phyloP scores from a whole-genome alignment of 2,113 vertebrate species.

The Eptatretus burgeri region DNA sequence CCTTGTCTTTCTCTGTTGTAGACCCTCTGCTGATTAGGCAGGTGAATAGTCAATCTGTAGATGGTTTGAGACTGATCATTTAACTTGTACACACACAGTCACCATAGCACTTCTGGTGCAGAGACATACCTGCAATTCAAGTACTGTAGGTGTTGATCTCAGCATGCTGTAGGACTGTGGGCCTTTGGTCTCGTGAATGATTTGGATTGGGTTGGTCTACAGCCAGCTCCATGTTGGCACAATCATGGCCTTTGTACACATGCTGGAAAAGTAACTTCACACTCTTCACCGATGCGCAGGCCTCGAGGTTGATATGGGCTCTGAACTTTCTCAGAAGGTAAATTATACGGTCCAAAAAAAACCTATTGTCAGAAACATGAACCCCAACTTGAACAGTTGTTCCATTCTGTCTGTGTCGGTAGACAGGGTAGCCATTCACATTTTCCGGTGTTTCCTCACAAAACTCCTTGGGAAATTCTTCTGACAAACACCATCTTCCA shows the following conservation, averaged over 20 bases:
- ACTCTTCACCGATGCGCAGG: background rate
- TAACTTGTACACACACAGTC: background rate
- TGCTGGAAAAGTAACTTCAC: background rate
- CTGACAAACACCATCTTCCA: no score
- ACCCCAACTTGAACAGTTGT: background rate
- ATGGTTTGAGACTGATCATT: background rate
- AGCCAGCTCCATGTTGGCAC: conserved; percentile 4
- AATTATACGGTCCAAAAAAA: background rate
- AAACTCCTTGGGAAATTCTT: no score
- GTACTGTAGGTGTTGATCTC: conserved; percentile 2
- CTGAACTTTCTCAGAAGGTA: conserved; percentile 3
- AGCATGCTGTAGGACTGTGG: background rate
- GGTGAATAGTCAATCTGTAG: background rate
- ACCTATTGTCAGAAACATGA: background rate
- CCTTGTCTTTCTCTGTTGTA: background rate
- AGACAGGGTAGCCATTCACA: background rate
- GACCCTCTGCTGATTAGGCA: conserved; percentile 4
- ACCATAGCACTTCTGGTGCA: background rate
- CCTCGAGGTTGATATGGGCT: background rate
- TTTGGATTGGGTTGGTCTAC: conserved; percentile 1
- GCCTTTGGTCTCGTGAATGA: background rate
- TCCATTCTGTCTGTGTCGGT: conserved; percentile 1
- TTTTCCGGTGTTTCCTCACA: background rate
- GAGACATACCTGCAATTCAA: background rate
- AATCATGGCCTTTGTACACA: conserved; percentile 3